These are phyloP conservation scores for Mechanitis mazaeus DNA, from an alignment of 2,888 invertebrate genomes.

Conservation along the genomic window DNA sequence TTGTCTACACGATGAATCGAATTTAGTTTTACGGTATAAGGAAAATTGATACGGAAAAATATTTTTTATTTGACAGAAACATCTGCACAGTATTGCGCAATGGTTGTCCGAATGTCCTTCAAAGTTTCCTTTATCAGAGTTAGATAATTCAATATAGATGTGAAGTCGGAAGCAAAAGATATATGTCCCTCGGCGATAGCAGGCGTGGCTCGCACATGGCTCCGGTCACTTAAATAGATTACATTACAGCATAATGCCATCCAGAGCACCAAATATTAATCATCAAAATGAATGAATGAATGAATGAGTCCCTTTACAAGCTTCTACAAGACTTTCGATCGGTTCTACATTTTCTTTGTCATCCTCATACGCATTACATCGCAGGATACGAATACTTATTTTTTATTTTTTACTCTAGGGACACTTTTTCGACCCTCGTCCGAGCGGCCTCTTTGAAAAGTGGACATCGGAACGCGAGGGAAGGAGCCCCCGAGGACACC, in stretches of 20 bases:
- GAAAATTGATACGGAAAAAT: background rate
- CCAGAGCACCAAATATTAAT: slow-evolving; percentile 68
- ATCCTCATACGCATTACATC: slow-evolving; percentile 63
- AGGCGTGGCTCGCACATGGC: slow-evolving; percentile 48
- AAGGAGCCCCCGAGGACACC: slow-evolving; percentile 74
- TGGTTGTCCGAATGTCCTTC: slow-evolving; percentile 13
- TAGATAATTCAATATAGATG: slow-evolving; percentile 50
- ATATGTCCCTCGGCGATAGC: slow-evolving; percentile 37
- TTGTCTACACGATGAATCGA: too few species aligned
- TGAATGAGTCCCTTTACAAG: slow-evolving; percentile 19
- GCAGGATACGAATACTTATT: slow-evolving; percentile 66
- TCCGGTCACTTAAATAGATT: slow-evolving; percentile 70
- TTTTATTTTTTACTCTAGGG: slow-evolving; percentile 75
- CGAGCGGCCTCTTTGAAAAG: slow-evolving; percentile 77
- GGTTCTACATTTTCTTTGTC: slow-evolving; percentile 61
- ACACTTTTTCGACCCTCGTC: slow-evolving; percentile 77
- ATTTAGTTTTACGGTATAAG: background rate
- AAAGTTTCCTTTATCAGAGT: slow-evolving; percentile 44
- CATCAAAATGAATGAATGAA: slow-evolving; percentile 67
- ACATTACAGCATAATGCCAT: slow-evolving; percentile 60
- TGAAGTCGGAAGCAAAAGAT: slow-evolving; percentile 39
- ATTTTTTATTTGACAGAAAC: background rate
- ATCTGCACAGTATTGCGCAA: slow-evolving; percentile 3
- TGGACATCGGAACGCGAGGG: slow-evolving; percentile 77
- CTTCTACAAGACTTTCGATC: slow-evolving; percentile 47